A percentile compares a stretch with the other conserved stretches of the same genome.
Evolutionary conservation across 2,113 vertebrate species (phyloP).

Genomic region (Phalacrocorax aristotelis): DNA sequence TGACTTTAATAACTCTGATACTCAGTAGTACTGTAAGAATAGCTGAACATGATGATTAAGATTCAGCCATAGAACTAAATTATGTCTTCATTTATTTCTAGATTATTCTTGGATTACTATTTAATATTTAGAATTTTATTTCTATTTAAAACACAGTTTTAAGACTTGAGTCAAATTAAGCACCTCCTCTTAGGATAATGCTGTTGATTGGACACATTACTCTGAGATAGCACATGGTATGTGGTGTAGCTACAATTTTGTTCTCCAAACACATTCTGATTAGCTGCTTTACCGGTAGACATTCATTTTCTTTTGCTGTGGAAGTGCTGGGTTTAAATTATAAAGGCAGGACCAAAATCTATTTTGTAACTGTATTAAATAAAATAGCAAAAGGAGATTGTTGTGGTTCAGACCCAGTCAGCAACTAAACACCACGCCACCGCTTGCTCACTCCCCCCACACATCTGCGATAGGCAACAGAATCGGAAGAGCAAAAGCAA

Average conservation of each 20-base stretch:
- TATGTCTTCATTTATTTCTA: neutral
- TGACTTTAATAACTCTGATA: neutral
- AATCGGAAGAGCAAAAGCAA: too few relatives aligned
- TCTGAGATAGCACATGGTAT: fast-evolving
- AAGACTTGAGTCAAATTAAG: neutral
- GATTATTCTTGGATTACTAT: neutral
- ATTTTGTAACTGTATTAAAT: neutral
- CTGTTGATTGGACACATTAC: neutral
- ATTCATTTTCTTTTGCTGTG: neutral
- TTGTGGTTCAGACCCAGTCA: too few relatives aligned
- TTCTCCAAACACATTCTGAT: neutral
- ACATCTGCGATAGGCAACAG: too few relatives aligned
- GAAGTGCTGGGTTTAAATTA: neutral
- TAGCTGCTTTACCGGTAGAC: neutral
- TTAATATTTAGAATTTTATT: neutral
- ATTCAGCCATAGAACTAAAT: neutral
- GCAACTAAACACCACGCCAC: too few relatives aligned
- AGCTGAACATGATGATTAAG: neutral
- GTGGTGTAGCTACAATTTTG: neutral
- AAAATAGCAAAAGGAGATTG: neutral
- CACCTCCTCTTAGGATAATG: neutral
- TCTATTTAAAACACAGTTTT: neutral
- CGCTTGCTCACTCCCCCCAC: too few relatives aligned
- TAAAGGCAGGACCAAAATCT: neutral
- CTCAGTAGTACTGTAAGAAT: neutral